A percentile compares a stretch with the other conserved stretches of the same genome.
These are phyloP conservation scores for Melieria crassipennis DNA, from an alignment of 2,888 invertebrate species.

Conservation along the genomic window DNA sequence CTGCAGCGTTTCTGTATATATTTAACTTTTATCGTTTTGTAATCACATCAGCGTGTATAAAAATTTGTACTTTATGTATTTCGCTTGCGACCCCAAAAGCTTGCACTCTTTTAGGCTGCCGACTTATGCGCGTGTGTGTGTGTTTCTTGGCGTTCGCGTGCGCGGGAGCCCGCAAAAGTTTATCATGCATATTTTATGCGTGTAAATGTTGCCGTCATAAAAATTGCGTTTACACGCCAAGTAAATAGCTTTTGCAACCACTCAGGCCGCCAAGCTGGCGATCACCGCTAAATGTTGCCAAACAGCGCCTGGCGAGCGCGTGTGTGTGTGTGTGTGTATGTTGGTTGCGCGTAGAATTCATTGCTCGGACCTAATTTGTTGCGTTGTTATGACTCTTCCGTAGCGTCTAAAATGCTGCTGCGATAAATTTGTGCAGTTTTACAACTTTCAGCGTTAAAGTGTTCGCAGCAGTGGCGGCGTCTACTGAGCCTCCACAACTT, in stretches of 20 bases:
- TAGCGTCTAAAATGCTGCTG: neutral
- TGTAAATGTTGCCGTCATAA: slow-evolving; percentile 56
- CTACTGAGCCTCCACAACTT: too few relatives aligned
- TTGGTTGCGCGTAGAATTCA: too few relatives aligned
- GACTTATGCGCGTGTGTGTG: neutral
- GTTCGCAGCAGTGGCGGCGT: too few relatives aligned
- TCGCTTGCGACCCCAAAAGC: too few relatives aligned
- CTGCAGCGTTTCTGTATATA: slow-evolving; percentile 34
- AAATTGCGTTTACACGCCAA: slow-evolving; percentile 40
- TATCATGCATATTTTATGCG: slow-evolving; percentile 60
- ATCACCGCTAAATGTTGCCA: too few relatives aligned
- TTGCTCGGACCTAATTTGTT: neutral
- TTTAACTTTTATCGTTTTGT: slow-evolving; percentile 54
- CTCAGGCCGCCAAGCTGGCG: too few relatives aligned
- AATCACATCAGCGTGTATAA: slow-evolving; percentile 50
- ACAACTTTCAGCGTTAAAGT: neutral
- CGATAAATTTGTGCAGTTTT: slow-evolving; percentile 3
- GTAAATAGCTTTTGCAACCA: too few relatives aligned
- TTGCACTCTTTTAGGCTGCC: too few relatives aligned
- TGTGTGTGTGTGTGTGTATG: neutral
- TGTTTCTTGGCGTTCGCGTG: neutral
- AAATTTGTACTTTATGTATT: slow-evolving; percentile 6
- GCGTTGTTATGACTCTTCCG: neutral
- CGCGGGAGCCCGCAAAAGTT: slow-evolving; percentile 48
- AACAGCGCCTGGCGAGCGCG: too few relatives aligned